Percentiles rank a stretch among this genome's conserved stretches.
These are phyloP conservation scores for Lithosia quadra DNA, from an alignment of 2,888 invertebrate genomes.

Conservation along the genomic window DNA sequence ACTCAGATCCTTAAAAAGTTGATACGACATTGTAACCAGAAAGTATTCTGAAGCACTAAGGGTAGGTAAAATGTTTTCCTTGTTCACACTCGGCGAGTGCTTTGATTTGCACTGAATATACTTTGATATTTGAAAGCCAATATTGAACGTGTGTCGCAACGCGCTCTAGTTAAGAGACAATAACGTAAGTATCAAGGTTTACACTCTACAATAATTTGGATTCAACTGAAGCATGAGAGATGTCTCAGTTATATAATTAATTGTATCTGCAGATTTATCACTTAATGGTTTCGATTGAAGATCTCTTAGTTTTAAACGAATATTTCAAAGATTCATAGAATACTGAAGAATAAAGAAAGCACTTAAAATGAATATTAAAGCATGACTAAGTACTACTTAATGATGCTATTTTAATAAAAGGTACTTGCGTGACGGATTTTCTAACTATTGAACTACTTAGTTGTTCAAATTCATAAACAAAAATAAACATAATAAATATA, in stretches of 20 bases:
- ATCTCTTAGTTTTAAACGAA: too few relatives aligned
- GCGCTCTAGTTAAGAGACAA: slow-evolving; percentile 58
- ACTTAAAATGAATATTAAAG: background rate
- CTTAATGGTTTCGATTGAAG: too few relatives aligned
- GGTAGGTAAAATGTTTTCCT: slow-evolving; percentile 65
- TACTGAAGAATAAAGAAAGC: too few relatives aligned
- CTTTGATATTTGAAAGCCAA: slow-evolving; percentile 58
- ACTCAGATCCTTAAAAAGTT: slow-evolving; percentile 48
- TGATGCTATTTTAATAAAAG: slow-evolving; percentile 39
- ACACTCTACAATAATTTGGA: background rate
- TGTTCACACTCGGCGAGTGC: slow-evolving; percentile 53
- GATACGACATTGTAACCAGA: slow-evolving; percentile 29
- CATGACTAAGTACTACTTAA: background rate
- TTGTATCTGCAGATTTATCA: too few relatives aligned
- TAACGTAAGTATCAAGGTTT: slow-evolving; percentile 37
- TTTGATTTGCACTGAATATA: slow-evolving; percentile 54
- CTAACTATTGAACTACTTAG: slow-evolving; percentile 27
- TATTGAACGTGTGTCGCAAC: slow-evolving; percentile 53
- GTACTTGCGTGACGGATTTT: slow-evolving; percentile 61
- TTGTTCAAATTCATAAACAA: slow-evolving; percentile 36
- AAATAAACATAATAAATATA: slow-evolving; percentile 39
- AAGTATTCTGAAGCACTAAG: slow-evolving; percentile 46
- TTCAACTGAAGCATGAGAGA: background rate
- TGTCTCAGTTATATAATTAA: background rate
- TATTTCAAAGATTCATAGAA: background rate